Evolutionary conservation across 2,888 invertebrate genomes (phyloP), one percentile per base, ranked within the genome.

Genomic region (Brenthis ino): DNA sequence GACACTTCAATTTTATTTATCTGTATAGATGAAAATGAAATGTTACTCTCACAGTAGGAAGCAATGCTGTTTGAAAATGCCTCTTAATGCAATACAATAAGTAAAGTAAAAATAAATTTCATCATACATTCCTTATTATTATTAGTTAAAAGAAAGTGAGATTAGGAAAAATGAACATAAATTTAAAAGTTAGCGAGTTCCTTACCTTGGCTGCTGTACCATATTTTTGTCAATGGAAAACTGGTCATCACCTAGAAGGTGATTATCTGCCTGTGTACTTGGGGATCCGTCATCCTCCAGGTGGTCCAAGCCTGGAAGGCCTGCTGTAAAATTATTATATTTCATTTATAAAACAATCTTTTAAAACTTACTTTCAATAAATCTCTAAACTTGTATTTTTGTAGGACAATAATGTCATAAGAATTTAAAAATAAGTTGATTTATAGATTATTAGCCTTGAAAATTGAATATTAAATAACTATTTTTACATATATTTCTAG

Each of bases 201-300:
- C 68, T 71, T 50, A 91, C 92, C 87, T 87, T 13, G 86, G 87
- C 67, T 83, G 82, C 1, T 89, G 89, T 28, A 91, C 91, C 85
- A 87, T 87, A 79, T 89, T 88, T 67, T 74, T 77, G 65, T 87
- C 84, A 47, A 85, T 68, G 5, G 83, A 69, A 24, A 77, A 73
- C 0, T 77, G 74, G 28, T 86, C 82, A 66, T 86, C 82, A 20
- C 79, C 74, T 11, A 43, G 8, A 4, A 76, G 75, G 68, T 84
- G 85, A 64, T 84, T 79, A 8, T 85, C 80, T 1, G 84, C 76
- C 51, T 82, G 80, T 56, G 79, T 80, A 72, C 78, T 82, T 20
- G 79, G 75, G 2, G 82, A 76, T 6, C 77, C 86, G 79, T 87
- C 85, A 47, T 84, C 77, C 0, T 83, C 82, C 69, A 79, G 69